Conservation (phyloP, 2,113 vertebrate genomes). For the Perca schrenkii region DNA sequence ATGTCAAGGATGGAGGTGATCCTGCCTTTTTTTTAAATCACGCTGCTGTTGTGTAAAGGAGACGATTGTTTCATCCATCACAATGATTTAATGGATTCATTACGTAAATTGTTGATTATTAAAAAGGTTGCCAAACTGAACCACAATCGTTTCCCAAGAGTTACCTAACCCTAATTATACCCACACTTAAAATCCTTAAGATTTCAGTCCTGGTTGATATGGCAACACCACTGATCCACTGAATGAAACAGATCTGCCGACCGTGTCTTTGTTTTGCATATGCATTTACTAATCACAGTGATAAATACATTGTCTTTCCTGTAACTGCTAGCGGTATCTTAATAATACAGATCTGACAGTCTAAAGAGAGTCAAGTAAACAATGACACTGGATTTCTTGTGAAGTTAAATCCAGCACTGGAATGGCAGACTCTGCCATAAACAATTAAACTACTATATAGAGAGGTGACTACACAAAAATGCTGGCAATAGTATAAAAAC, state of each 20-base stretch:
- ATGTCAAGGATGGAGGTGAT: background rate
- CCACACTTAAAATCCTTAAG: background rate
- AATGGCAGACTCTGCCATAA: background rate
- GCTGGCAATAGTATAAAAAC: no score
- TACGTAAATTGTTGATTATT: conserved; percentile 33
- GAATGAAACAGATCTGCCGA: background rate
- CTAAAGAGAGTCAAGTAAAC: background rate
- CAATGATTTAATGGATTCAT: conserved; percentile 24
- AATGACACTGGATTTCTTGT: background rate
- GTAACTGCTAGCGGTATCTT: background rate
- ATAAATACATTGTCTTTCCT: background rate
- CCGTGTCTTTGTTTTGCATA: background rate
- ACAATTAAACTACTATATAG: background rate
- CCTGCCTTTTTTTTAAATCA: conserved; percentile 10
- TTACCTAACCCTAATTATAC: background rate
- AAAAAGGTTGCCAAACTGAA: background rate
- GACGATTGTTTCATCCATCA: conserved; percentile 11
- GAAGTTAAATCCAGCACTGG: background rate
- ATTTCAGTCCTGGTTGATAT: background rate
- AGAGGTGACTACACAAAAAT: background rate
- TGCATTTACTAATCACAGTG: background rate
- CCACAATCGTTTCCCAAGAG: background rate
- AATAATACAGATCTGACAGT: background rate
- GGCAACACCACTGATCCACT: background rate
- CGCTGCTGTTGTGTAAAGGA: background rate